A percentile compares a stretch with the other conserved stretches of the same genome.
These are phyloP conservation scores for Caracal caracal DNA, from an alignment of 2,113 vertebrate species.

Conservation along the genomic window DNA sequence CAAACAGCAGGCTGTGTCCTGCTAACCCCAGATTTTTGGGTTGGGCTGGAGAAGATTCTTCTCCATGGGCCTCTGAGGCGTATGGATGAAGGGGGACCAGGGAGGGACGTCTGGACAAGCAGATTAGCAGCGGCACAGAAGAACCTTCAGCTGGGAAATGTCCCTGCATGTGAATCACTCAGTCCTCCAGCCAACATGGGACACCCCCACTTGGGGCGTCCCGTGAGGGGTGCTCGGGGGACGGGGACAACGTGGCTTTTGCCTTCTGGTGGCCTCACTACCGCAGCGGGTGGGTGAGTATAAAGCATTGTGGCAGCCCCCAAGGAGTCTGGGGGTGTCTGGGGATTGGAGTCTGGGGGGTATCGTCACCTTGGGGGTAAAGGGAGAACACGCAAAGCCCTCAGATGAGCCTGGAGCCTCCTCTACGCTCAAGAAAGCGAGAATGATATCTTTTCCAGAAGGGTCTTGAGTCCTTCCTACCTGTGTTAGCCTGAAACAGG, in stretches of 20 bases:
- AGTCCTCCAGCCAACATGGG: rapidly evolving
- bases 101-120: background rate
- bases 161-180: background rate
- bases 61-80: background rate
- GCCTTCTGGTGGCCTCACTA: background rate
- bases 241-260: rapidly evolving
- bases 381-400: too few relatives aligned
- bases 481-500: too few relatives aligned
- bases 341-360: too few relatives aligned
- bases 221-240: background rate
- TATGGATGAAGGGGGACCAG: background rate
- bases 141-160: background rate
- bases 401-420: too few relatives aligned
- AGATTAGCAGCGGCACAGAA: background rate
- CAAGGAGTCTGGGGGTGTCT: background rate
- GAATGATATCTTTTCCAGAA: rapidly evolving
- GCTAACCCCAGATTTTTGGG: background rate
- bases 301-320: background rate
- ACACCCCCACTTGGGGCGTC: rapidly evolving
- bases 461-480: background rate
- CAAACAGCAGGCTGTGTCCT: background rate
- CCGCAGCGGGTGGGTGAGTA: rapidly evolving
- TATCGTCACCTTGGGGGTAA: too few relatives aligned
- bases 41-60: background rate
- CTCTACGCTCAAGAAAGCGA: too few relatives aligned